These are phyloP conservation scores for Phania funesta DNA, from an alignment of 2,888 invertebrate genomes.

Conservation along the genomic window DNA sequence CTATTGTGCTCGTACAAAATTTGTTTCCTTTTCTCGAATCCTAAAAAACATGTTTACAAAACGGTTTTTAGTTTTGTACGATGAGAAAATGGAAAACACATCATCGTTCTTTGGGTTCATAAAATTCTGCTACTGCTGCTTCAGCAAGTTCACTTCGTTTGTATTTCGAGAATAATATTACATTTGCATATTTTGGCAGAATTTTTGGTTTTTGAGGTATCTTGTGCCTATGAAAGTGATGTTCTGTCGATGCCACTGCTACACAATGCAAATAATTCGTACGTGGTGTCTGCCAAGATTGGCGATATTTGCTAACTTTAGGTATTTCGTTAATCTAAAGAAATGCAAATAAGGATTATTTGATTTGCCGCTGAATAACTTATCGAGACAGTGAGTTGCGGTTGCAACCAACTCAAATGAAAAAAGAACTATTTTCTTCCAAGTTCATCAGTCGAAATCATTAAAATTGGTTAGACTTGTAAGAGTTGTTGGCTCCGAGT, in stretches of 20 bases:
- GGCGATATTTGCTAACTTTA: no score
- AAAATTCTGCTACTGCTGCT: not conserved
- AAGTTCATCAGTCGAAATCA: no score
- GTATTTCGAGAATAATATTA: conserved; percentile 48
- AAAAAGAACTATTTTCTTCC: no score
- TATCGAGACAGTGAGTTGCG: no score
- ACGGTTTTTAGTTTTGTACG: not conserved
- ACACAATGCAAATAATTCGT: no score
- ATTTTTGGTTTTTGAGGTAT: conserved; percentile 27
- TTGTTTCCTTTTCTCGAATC: not conserved
- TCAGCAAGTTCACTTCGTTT: conserved; percentile 39
- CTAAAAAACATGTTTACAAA: not conserved
- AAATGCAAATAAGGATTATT: no score
- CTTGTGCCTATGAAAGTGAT: conserved; percentile 9
- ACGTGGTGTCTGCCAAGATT: no score
- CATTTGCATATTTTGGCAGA: conserved; percentile 56
- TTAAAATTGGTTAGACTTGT: no score
- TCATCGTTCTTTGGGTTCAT: not conserved
- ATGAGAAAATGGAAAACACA: not conserved
- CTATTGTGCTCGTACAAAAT: not conserved
- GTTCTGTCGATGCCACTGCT: not conserved
- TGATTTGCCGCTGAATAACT: no score
- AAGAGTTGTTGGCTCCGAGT: no score
- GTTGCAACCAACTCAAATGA: no score
- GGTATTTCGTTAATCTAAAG: no score